Conservation (phyloP, 35 echinoderm and acorn worm genomes). For the Acanthaster planci region DNA sequence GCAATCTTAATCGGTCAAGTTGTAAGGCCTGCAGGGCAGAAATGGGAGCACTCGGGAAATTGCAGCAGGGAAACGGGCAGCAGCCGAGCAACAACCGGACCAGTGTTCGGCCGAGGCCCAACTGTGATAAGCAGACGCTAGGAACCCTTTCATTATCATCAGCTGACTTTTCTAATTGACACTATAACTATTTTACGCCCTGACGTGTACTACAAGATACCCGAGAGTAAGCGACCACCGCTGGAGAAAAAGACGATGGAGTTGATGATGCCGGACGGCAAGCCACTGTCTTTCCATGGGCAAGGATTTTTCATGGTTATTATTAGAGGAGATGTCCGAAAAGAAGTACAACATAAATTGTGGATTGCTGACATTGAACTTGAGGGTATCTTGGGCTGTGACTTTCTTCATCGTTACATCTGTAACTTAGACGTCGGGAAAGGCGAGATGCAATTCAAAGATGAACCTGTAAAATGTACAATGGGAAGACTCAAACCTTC, state of each 20-base stretch:
- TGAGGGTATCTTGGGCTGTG: conserved; percentile 8
- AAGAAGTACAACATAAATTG: not conserved
- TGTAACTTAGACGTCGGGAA: conserved; percentile 12
- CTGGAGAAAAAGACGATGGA: not conserved
- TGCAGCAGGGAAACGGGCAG: too few species aligned
- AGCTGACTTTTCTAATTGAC: too few species aligned
- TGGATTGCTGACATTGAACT: conserved; percentile 25
- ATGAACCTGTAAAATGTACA: not conserved
- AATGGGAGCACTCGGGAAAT: too few species aligned
- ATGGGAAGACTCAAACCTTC: not conserved
- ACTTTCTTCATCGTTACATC: conserved; percentile 27
- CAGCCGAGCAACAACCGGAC: not conserved
- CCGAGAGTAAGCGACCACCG: not conserved
- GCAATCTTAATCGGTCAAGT: not conserved
- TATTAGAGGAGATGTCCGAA: not conserved
- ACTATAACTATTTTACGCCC: too few species aligned
- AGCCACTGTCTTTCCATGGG: not conserved
- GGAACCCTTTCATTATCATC: too few species aligned
- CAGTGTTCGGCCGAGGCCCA: too few species aligned
- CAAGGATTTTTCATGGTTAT: not conserved
- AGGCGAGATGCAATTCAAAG: conserved; percentile 8
- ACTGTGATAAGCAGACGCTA: too few species aligned
- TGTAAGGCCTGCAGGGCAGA: not conserved
- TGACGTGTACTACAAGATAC: not conserved
- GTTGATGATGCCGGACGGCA: not conserved